Percentiles rank a stretch among this genome's conserved stretches.
phyloP scores from a whole-genome alignment of 1,140 invertebrate species.

The Lasioglossum albipes region DNA sequence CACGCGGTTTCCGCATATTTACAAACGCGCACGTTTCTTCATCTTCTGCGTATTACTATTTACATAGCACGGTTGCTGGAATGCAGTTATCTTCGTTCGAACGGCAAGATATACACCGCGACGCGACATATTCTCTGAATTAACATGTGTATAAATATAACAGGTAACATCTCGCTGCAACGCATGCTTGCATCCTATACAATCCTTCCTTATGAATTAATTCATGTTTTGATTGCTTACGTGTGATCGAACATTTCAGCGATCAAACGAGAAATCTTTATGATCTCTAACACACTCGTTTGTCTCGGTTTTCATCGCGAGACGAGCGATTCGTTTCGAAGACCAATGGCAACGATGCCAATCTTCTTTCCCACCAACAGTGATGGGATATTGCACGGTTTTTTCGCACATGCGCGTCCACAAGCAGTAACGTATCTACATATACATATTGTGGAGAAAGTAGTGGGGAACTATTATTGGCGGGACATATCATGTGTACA shows the following conservation, averaged over 20 bases:
- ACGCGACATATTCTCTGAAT: background rate
- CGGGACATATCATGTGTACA: too few relatives aligned
- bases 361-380: background rate
- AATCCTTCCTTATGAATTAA: constrained; percentile 26
- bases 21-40: background rate
- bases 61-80: background rate
- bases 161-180: constrained; percentile 11
- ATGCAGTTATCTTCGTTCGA: background rate
- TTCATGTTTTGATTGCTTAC: constrained; percentile 55
- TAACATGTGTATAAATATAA: constrained; percentile 2
- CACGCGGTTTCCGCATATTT: constrained; percentile 28
- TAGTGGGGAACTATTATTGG: too few relatives aligned
- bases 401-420: too few relatives aligned
- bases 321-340: background rate
- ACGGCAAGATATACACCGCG: constrained; percentile 5
- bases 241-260: constrained; percentile 46
- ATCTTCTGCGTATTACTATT: background rate
- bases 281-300: background rate
- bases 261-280: constrained; percentile 34
- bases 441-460: too few relatives aligned
- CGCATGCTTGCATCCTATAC: constrained; percentile 47
- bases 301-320: background rate
- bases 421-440: too few relatives aligned
- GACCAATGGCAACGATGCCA: background rate
- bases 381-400: too few relatives aligned